These are phyloP conservation scores for Sarcophilus harrisii DNA, from an alignment of 2,797 vertebrate species.

Conservation along the genomic window DNA sequence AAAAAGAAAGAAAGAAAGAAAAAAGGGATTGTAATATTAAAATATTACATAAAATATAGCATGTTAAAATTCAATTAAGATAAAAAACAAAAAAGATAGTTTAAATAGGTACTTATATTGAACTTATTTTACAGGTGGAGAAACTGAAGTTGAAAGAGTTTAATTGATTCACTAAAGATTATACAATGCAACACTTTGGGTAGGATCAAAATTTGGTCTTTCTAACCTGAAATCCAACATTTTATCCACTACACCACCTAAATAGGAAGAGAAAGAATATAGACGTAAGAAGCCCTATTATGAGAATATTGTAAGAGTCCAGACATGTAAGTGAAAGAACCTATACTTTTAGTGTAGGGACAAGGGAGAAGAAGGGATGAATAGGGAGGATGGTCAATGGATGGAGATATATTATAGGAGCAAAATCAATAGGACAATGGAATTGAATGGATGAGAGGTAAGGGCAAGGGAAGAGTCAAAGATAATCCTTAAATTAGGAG, in stretches of 20 bases:
- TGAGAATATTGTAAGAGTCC: neutral
- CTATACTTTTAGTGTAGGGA: neutral
- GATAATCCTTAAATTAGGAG: neutral
- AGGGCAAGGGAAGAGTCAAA: neutral
- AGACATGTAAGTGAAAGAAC: neutral
- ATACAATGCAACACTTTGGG: neutral
- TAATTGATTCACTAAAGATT: neutral
- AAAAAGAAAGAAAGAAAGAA: no score
- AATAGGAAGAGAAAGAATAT: neutral
- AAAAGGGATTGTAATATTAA: no score
- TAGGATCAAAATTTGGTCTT: neutral
- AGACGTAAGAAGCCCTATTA: neutral
- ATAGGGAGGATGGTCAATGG: neutral
- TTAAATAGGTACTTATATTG: neutral
- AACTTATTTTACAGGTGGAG: neutral
- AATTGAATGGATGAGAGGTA: neutral
- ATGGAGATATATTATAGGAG: neutral
- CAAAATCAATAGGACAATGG: neutral
- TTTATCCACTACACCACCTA: neutral
- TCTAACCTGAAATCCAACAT: neutral
- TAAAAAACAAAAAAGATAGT: no score
- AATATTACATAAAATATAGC: no score
- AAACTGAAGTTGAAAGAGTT: neutral
- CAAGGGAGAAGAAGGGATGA: neutral
- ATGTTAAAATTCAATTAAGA: no score